A percentile compares a stretch with the other conserved stretches of the same genome.
These are phyloP conservation scores for Rhinoraja longicauda DNA, from an alignment of 2,797 vertebrate species.

Conservation along the genomic window DNA sequence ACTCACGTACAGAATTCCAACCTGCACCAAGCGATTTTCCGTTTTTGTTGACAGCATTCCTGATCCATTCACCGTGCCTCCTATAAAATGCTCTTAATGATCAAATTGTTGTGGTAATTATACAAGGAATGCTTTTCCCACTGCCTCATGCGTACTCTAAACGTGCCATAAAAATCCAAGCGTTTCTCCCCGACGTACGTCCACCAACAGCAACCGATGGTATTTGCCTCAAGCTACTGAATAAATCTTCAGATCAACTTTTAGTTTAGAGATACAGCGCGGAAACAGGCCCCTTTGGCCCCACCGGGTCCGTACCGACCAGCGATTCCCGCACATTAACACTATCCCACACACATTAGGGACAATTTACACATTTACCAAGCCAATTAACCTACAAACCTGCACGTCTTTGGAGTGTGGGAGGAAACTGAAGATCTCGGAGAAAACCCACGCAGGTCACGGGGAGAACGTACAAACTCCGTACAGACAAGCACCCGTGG, in stretches of 20 bases:
- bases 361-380: too few relatives aligned
- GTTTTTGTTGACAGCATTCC: not conserved
- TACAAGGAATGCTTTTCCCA: not conserved
- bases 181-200: not conserved
- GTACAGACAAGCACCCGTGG: too few relatives aligned
- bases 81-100: not conserved
- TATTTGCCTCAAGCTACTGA: not conserved
- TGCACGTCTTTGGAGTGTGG: too few relatives aligned
- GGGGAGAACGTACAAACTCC: too few relatives aligned
- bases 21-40: not conserved
- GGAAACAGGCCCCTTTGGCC: too few relatives aligned
- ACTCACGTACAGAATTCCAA: not conserved
- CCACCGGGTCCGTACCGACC: too few relatives aligned
- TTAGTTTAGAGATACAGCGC: too few relatives aligned
- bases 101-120: not conserved
- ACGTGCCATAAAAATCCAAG: not conserved
- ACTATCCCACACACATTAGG: too few relatives aligned
- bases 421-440: too few relatives aligned
- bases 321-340: too few relatives aligned
- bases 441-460: too few relatives aligned
- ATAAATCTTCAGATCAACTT: not conserved
- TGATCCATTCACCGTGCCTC: not conserved
- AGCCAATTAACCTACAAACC: too few relatives aligned
- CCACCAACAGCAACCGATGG: not conserved
- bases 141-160: not conserved